These are phyloP conservation scores for Zelleria hepariella DNA, from an alignment of 2,888 invertebrate species.

Conservation along the genomic window DNA sequence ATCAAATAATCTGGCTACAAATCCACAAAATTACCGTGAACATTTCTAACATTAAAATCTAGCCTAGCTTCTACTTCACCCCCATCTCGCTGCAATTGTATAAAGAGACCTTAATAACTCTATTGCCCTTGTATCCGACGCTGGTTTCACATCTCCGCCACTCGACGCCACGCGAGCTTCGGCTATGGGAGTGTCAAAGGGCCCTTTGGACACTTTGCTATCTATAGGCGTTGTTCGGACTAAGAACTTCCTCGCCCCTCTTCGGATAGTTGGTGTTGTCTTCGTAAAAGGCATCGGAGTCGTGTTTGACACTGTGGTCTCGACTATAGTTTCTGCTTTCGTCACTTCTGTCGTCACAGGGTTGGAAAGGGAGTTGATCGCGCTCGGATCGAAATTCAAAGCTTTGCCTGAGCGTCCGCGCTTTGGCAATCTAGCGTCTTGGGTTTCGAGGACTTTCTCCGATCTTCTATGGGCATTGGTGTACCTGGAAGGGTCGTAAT, in stretches of 20 bases:
- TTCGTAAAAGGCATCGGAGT: slow-evolving; percentile 25
- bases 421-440: slow-evolving; percentile 27
- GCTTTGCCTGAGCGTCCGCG: slow-evolving; percentile 45
- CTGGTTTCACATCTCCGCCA: slow-evolving; percentile 39
- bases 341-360: slow-evolving; percentile 39
- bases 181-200: slow-evolving; percentile 46
- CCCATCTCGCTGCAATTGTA: slow-evolving; percentile 87
- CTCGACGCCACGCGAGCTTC: slow-evolving; percentile 47
- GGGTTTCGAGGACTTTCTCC: slow-evolving; percentile 26
- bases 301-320: slow-evolving; percentile 36
- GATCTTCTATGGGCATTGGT: slow-evolving; percentile 35
- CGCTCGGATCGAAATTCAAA: slow-evolving; percentile 44
- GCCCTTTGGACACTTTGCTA: slow-evolving; percentile 27
- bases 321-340: slow-evolving; percentile 32
- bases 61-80: slow-evolving; percentile 33
- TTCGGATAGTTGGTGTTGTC: slow-evolving; percentile 37
- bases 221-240: slow-evolving; percentile 36
- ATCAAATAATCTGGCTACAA: background rate
- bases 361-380: slow-evolving; percentile 51
- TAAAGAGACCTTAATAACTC: slow-evolving; percentile 88
- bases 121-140: slow-evolving; percentile 83
- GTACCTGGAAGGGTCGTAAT: slow-evolving; percentile 29
- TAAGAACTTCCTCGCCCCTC: slow-evolving; percentile 49
- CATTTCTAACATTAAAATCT: background rate
- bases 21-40: background rate